phyloP scores from a whole-genome alignment of 2,888 invertebrate species.

The Phortica magna region DNA sequence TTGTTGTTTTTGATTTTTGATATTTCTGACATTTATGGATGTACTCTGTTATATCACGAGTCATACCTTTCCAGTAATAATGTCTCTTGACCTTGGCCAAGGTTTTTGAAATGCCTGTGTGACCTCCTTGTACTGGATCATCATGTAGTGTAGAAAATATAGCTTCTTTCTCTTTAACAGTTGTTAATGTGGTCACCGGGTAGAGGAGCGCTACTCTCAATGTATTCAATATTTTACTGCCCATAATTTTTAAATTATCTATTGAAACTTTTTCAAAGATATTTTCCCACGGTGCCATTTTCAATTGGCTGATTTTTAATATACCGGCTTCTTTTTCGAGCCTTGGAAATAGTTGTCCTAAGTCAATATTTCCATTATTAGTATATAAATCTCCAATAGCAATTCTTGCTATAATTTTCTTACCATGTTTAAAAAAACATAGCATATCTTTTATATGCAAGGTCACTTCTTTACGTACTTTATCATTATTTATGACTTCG shows the following conservation, averaged over 20 bases:
- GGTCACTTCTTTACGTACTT: background rate
- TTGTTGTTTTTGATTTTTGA: slow-evolving; percentile 40
- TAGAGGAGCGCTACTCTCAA: slow-evolving; percentile 38
- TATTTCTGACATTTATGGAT: slow-evolving; percentile 42
- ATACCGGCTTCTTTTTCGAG: slow-evolving; percentile 37
- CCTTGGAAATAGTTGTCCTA: slow-evolving; percentile 33
- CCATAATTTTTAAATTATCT: slow-evolving; percentile 34
- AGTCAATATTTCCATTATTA: slow-evolving; percentile 37
- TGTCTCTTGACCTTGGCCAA: slow-evolving; percentile 40
- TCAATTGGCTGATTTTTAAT: slow-evolving; percentile 29
- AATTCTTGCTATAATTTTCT: slow-evolving; percentile 35
- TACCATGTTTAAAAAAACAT: slow-evolving; percentile 34
- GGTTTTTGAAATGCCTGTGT: slow-evolving; percentile 34
- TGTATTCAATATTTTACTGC: slow-evolving; percentile 30
- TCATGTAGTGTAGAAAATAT: slow-evolving; percentile 27
- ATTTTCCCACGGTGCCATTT: slow-evolving; percentile 33
- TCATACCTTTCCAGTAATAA: slow-evolving; percentile 44
- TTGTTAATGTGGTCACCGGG: slow-evolving; percentile 32
- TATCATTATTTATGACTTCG: slow-evolving; percentile 1
- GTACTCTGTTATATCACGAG: slow-evolving; percentile 36
- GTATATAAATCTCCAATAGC: slow-evolving; percentile 33
- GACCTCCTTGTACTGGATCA: slow-evolving; percentile 34
- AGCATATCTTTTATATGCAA: no score
- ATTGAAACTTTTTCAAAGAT: slow-evolving; percentile 33
- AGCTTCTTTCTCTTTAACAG: slow-evolving; percentile 19